phyloP scores from a whole-genome alignment of 2,888 invertebrate genomes.

The Caenorhabditis imperialis region DNA sequence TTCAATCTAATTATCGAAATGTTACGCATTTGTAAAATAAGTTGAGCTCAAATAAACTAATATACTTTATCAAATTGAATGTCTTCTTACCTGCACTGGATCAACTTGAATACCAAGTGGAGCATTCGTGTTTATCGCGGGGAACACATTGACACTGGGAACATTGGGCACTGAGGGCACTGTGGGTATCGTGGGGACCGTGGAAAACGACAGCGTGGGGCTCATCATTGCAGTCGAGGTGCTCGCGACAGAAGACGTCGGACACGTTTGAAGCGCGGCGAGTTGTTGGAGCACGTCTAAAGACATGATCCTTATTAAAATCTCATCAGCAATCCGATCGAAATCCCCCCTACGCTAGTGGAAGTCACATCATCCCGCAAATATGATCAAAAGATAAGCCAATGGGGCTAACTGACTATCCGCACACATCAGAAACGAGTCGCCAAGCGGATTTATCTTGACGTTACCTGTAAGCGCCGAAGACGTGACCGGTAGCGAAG shows the following conservation, averaged over 20 bases:
- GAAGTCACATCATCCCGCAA: constrained; percentile 8
- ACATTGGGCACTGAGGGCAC: constrained; percentile 15
- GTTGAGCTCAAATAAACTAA: too few relatives aligned
- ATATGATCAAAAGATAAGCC: constrained; percentile 17
- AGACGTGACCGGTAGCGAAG: constrained; percentile 10
- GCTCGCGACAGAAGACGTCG: constrained; percentile 17
- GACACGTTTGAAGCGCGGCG: constrained; percentile 28
- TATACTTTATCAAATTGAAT: too few relatives aligned
- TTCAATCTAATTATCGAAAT: too few relatives aligned
- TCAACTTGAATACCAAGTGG: constrained; percentile 1
- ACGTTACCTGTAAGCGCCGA: constrained; percentile 25
- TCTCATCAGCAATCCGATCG: too few relatives aligned
- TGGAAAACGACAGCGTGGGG: constrained; percentile 22
- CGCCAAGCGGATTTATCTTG: constrained; percentile 8
- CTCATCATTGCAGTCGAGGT: constrained; percentile 25
- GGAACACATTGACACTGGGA: constrained; percentile 34
- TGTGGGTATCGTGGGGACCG: constrained; percentile 16
- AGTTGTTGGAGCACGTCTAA: constrained; percentile 41
- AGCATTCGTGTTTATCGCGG: not conserved
- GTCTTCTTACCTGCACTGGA: constrained; percentile 6
- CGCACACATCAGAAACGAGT: constrained; percentile 8
- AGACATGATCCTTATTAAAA: not conserved
- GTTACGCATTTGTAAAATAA: too few relatives aligned
- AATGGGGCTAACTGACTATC: not conserved
- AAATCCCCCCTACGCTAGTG: not conserved